A percentile compares a stretch with the other conserved stretches of the same genome.
Conservation (phyloP, 1,140 invertebrate species). For the Platorchestia sp. region DNA sequence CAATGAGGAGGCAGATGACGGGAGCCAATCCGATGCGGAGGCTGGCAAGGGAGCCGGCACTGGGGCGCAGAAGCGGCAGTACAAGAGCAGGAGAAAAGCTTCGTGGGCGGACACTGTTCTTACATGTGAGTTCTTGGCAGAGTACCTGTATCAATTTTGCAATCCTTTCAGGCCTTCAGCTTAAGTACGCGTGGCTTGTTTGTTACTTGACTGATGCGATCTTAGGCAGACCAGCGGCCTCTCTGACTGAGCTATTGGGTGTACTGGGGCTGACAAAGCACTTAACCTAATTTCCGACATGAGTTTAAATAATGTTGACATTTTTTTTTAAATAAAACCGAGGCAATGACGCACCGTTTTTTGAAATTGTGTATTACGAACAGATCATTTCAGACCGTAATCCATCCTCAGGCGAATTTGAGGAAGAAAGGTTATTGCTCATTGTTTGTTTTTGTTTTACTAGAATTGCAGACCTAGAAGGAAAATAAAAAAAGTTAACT, state of each 20-base stretch:
- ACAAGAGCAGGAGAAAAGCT: constrained; percentile 39
- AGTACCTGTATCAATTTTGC: background rate
- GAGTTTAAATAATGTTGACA: too few relatives aligned
- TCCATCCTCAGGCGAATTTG: too few relatives aligned
- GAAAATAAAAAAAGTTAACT: too few relatives aligned
- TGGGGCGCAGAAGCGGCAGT: background rate
- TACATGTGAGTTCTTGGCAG: background rate
- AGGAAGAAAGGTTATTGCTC: too few relatives aligned
- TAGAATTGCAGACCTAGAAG: too few relatives aligned
- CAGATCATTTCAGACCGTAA: too few relatives aligned
- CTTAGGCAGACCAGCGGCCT: background rate
- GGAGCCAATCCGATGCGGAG: background rate
- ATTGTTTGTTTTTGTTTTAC: too few relatives aligned
- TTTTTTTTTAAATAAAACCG: too few relatives aligned
- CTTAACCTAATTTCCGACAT: too few relatives aligned
- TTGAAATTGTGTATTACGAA: too few relatives aligned
- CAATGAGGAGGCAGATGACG: background rate
- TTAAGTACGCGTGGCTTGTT: background rate
- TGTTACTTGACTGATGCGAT: background rate
- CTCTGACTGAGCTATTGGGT: background rate
- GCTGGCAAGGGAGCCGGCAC: background rate
- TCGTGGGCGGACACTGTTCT: constrained; percentile 19
- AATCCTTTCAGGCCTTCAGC: background rate
- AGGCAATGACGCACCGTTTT: too few relatives aligned
- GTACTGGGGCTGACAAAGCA: too few relatives aligned